Evolutionary conservation across 2,797 vertebrate genomes (phyloP), one percentile per base, ranked within the genome.

Genomic region (Lutjanus argentimaculatus): DNA sequence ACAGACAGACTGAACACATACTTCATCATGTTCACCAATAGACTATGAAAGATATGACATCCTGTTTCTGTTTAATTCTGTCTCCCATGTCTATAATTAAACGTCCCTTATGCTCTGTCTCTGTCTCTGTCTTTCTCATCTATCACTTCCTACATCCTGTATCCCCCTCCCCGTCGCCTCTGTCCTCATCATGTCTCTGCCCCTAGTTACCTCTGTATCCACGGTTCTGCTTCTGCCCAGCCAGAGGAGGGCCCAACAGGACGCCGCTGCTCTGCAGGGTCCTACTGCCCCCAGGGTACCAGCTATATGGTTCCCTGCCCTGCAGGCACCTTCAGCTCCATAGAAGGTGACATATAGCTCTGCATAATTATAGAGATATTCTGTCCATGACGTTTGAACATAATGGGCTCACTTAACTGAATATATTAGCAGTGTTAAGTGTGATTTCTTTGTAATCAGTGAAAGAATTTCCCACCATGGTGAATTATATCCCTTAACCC

Each of bases 241-340:
- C 96, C 96, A 64, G 81, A 88, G 71, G 91, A 91, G 58, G 93
- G 91, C 36, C 74, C 75, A 5, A 93, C 91, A 16, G 96, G 96
- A 74, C 53, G 91, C 8, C 91, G 59, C 49, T 97, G 96, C 79
- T 84, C 94, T 61, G 82, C 95, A 73, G 96, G 96, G 83, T 95
- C 86, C 89, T 96, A 94, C 72, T 97, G 96, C 85, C 95, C 94
- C 3, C 70, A 83, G 90, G 95, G 95, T 80, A 91, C 93, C 84
- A 88, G 13, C 70, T 87, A 89, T 53, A 95, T 94, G 94, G 85
- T 94, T 68, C 93, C 94, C 58, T 97, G 96, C 72, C 95, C 95
- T 14, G 83, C 90, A 43, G 95, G 96, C 81, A 95, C 95, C 79
- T 96, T 95, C 83, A 92, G 92, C 91, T 85, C 93, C 25, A 74